phyloP scores from a whole-genome alignment of 2,888 invertebrate species.

The Drosophila tripunctata region DNA sequence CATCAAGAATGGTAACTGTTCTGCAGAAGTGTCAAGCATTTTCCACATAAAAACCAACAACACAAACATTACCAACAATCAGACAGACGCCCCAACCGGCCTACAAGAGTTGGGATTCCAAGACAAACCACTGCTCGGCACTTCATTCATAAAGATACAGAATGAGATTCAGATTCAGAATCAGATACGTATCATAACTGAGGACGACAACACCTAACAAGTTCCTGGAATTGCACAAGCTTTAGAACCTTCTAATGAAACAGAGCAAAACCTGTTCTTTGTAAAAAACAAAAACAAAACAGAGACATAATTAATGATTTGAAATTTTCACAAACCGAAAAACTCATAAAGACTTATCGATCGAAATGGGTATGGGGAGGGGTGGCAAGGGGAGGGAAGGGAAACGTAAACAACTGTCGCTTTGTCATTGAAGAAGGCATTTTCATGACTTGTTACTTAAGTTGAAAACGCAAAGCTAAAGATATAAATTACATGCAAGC shows the following conservation, averaged over 20 bases:
- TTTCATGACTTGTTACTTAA: constrained; percentile 47
- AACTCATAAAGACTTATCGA: constrained; percentile 55
- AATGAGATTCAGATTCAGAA: constrained; percentile 48
- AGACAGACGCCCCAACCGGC: constrained; percentile 16
- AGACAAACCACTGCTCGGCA: constrained; percentile 24
- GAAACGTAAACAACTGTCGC: constrained; percentile 32
- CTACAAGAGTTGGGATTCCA: constrained; percentile 1
- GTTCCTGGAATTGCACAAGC: constrained; percentile 61
- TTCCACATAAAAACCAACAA: constrained; percentile 54
- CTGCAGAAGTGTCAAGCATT: constrained; percentile 65
- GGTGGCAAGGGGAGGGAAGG: no score
- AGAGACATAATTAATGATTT: constrained; percentile 69
- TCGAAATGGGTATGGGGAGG: no score
- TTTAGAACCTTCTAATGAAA: constrained; percentile 46
- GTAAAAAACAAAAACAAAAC: neutral
- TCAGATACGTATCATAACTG: constrained; percentile 22
- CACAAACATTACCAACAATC: constrained; percentile 19
- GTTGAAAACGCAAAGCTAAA: constrained; percentile 18
- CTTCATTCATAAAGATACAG: constrained; percentile 65
- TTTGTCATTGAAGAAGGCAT: constrained; percentile 28
- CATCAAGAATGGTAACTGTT: constrained; percentile 48
- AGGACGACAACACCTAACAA: constrained; percentile 52
- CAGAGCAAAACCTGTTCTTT: constrained; percentile 18
- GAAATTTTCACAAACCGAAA: constrained; percentile 57
- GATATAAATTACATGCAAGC: constrained; percentile 50